Base-by-base conservation (phyloP, 2,888 invertebrate genomes). In the Conistra vaccinii region DNA sequence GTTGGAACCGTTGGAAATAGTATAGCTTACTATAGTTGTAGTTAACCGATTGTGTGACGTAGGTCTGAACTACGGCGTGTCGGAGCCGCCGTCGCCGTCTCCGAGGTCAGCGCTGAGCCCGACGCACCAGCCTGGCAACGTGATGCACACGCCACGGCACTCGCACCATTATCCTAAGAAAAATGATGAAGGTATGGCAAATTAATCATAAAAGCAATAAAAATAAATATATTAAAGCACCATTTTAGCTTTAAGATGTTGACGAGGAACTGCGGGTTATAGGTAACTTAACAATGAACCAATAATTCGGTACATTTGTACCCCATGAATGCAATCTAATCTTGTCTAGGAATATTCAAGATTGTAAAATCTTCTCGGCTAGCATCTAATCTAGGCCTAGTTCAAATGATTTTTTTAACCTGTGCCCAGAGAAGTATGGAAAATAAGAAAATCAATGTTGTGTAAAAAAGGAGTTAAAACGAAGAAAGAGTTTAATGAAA, bases 141-240 rank as follows among this genome's bases (percentile, higher is more conserved):
- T 94, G 62, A 91, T 96, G 92, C 96, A 96, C 85, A 96, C 96
- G 20, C 96, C 96, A 2, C 88, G 96, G 65, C 97, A 97, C 90
- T 97, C 97, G 12, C 97, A 97, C 76, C 97, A 97, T 89, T 97
- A 97, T 91, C 97, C 97, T 48, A 97, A 97, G 94, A 97, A 97
- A 90, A 97, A 97, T 88, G 97, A 97, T 88, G 97, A 97, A 87
- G 97, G 97, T 97, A 92, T 91, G 88, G 78, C 12, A 32, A 53
- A 23, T 45, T 2, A 29, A 29, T 42, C 3, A 20, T 12, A 42
- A 53, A 67, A 67, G 29, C 29, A n/a, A n/a, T 55, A 55, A 26
- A 26, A 12, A n/a, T n/a, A n/a, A n/a, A n/a, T n/a, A n/a, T n/a
- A n/a, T n/a, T n/a, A n/a, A n/a, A n/a, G n/a, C n/a, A n/a, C n/a